Conservation (phyloP, 2,888 invertebrate genomes). For the Lasioglossum figueresi region DNA sequence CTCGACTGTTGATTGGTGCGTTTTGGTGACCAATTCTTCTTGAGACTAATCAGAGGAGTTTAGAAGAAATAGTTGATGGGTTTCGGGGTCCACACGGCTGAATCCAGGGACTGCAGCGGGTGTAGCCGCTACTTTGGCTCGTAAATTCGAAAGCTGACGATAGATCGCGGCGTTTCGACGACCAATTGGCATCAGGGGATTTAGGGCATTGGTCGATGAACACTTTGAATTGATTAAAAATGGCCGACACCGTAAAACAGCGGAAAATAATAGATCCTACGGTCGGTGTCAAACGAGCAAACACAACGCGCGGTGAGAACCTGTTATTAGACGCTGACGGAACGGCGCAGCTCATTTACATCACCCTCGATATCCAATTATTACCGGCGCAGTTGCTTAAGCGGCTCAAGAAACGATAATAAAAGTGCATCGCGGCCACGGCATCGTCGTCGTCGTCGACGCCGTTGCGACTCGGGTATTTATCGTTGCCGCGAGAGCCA, state of each 20-base stretch:
- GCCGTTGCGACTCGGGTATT: conserved; percentile 14
- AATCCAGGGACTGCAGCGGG: not conserved
- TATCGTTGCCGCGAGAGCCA: conserved; percentile 35
- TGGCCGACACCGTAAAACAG: not conserved
- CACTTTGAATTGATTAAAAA: conserved; percentile 36
- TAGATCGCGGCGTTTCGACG: not conserved
- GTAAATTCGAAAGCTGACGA: not conserved
- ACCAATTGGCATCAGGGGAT: not conserved
- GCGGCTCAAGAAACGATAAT: conserved; percentile 29
- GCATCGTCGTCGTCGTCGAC: not conserved
- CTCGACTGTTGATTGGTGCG: too few species aligned
- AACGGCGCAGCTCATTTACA: conserved; percentile 50
- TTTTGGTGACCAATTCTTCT: not conserved
- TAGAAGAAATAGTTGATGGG: not conserved
- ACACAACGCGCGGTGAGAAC: conserved; percentile 16
- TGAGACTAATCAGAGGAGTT: not conserved
- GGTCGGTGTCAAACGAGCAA: conserved; percentile 36
- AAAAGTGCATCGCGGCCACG: conserved; percentile 28
- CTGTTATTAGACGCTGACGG: conserved; percentile 48
- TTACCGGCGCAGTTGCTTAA: conserved; percentile 49
- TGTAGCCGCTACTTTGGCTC: too few species aligned
- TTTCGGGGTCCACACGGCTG: not conserved
- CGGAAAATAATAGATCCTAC: conserved; percentile 23
- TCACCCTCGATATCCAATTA: conserved; percentile 58
- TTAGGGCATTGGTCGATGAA: not conserved